phyloP scores from a whole-genome alignment of 2,797 vertebrate genomes.

The Tapera naevia region DNA sequence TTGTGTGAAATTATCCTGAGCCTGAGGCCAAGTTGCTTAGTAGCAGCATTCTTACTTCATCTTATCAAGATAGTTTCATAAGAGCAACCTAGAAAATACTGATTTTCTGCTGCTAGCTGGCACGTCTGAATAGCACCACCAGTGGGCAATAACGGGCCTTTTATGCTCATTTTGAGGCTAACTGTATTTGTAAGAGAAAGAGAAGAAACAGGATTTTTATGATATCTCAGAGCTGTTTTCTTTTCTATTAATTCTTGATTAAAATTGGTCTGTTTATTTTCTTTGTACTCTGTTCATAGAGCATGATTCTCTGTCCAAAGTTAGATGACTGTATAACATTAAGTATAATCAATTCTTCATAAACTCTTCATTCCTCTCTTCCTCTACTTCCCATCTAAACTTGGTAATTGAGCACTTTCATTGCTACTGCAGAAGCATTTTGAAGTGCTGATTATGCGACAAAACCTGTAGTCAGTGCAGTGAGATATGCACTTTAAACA shows the following conservation, averaged over 20 bases:
- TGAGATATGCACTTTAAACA: neutral
- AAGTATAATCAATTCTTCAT: neutral
- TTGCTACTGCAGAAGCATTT: neutral
- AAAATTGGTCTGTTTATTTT: conserved; percentile 6
- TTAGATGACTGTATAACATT: neutral
- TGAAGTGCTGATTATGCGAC: neutral
- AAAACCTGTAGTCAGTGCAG: neutral
- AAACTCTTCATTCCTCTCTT: neutral
- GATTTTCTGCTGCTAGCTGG: neutral
- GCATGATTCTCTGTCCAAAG: neutral
- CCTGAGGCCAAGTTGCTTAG: neutral
- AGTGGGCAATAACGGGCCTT: conserved; percentile 46
- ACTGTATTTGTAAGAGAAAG: neutral
- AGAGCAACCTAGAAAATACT: neutral
- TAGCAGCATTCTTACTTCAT: neutral
- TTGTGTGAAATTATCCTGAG: neutral
- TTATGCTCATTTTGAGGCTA: neutral
- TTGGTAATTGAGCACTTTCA: neutral
- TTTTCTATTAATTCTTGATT: neutral
- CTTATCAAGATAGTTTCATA: neutral
- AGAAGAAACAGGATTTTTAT: neutral
- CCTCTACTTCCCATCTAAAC: neutral
- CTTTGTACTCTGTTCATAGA: neutral
- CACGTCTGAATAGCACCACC: conserved; percentile 1
- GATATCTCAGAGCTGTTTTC: neutral